Evolutionary conservation across 1,140 invertebrate genomes (phyloP).

Genomic region (Teleogryllus occipitalis): DNA sequence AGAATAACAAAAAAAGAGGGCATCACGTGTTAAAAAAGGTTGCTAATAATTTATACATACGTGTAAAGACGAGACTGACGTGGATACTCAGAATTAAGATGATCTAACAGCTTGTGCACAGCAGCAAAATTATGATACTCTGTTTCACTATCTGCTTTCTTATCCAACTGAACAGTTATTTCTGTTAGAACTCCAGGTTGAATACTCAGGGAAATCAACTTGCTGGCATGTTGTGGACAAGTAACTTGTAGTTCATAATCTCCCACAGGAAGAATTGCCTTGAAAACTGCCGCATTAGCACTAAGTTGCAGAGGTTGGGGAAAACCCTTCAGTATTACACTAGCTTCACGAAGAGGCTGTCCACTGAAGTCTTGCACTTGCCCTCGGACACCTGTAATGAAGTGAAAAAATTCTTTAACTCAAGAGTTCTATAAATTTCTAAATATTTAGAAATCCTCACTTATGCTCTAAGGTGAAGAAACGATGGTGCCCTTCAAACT

Average conservation of each 20-base stretch:
- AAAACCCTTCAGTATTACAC: conserved; percentile 37
- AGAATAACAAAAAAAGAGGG: too few species aligned
- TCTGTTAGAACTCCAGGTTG: not conserved
- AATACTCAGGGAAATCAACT: not conserved
- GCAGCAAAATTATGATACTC: not conserved
- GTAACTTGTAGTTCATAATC: conserved; percentile 20
- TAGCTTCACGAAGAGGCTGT: conserved; percentile 38
- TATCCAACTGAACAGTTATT: conserved; percentile 8
- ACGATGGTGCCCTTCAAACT: too few species aligned
- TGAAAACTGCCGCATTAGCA: conserved; percentile 26
- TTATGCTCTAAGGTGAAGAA: too few species aligned
- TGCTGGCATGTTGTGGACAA: not conserved
- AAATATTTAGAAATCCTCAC: too few species aligned
- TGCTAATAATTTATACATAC: not conserved
- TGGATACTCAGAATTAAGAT: conserved; percentile 10
- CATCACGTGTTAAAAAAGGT: not conserved
- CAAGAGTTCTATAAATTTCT: not conserved
- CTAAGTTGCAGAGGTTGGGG: conserved; percentile 33
- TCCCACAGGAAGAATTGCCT: conserved; percentile 25
- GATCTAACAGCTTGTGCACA: not conserved
- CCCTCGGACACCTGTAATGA: conserved; percentile 40
- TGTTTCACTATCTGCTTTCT: not conserved
- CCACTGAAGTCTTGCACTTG: conserved; percentile 39
- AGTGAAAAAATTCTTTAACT: not conserved
- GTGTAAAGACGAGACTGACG: not conserved